Conservation (phyloP, 2,113 vertebrate genomes). For the Benthochromis sp. region DNA sequence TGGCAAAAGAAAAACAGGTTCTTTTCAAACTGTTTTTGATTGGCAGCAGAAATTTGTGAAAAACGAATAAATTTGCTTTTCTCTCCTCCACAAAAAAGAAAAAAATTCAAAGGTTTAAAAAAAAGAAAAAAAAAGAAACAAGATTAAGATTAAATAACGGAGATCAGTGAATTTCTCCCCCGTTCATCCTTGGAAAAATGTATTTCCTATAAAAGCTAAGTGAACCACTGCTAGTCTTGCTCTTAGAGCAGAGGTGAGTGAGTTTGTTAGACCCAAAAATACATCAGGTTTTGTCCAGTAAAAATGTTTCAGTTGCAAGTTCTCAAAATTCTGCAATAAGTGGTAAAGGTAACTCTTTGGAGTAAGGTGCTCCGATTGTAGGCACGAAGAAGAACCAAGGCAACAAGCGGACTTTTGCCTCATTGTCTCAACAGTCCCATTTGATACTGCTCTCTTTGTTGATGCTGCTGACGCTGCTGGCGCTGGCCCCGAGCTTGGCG, state of each 20-base stretch:
- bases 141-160: constrained; percentile 39
- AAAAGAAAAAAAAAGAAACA: background rate
- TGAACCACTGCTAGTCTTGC: constrained; percentile 40
- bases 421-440: constrained; percentile 90
- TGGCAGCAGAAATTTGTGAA: constrained; percentile 68
- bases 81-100: background rate
- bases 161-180: constrained; percentile 48
- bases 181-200: constrained; percentile 63
- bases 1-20: constrained; percentile 69
- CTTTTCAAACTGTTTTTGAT: constrained; percentile 70
- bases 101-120: background rate
- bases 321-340: constrained; percentile 51
- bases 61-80: background rate
- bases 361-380: constrained; percentile 92
- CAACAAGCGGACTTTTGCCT: constrained; percentile 76
- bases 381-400: constrained; percentile 95
- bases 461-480: constrained; percentile 38
- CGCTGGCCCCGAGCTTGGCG: background rate
- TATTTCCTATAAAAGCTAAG: constrained; percentile 51
- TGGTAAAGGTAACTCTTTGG: constrained; percentile 92
- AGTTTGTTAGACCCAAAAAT: constrained; percentile 22
- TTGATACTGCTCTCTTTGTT: constrained; percentile 81
- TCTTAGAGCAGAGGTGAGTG: constrained; percentile 37
- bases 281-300: constrained; percentile 27
- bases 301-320: constrained; percentile 47